These are phyloP conservation scores for Ictalurus punctatus DNA, from an alignment of 2,113 vertebrate species.

Conservation along the genomic window DNA sequence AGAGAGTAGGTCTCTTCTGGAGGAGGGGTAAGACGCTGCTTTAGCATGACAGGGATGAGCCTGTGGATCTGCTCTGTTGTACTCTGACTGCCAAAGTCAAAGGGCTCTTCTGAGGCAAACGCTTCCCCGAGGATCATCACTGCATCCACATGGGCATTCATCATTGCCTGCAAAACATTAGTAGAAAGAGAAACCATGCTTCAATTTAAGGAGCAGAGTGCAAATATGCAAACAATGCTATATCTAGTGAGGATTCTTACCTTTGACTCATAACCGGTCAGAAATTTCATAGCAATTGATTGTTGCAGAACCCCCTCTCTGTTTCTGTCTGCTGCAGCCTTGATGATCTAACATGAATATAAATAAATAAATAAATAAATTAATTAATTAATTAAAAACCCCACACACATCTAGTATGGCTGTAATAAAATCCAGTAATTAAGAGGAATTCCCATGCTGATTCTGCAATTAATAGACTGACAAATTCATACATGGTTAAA, in stretches of 20 bases:
- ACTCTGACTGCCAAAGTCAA: conserved; percentile 86
- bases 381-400: no score
- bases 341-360: conserved; percentile 80
- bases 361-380: not conserved
- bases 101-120: conserved; percentile 82
- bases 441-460: not conserved
- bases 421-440: not conserved
- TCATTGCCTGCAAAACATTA: conserved; percentile 80
- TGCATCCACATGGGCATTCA: conserved; percentile 89
- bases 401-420: not conserved
- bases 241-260: conserved; percentile 61
- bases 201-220: not conserved
- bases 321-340: conserved; percentile 82
- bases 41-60: conserved; percentile 94
- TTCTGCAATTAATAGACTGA: not conserved
- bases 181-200: not conserved
- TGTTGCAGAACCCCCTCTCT: conserved; percentile 82
- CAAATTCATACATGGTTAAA: not conserved
- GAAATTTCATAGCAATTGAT: conserved; percentile 94
- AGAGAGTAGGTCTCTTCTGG: conserved; percentile 97
- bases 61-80: conserved; percentile 93
- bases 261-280: conserved; percentile 96
- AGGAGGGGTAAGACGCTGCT: conserved; percentile 87
- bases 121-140: conserved; percentile 97
- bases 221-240: not conserved